Evolutionary conservation across 2,797 vertebrate genomes (phyloP).

Genomic region (Acanthurus leucopareius): DNA sequence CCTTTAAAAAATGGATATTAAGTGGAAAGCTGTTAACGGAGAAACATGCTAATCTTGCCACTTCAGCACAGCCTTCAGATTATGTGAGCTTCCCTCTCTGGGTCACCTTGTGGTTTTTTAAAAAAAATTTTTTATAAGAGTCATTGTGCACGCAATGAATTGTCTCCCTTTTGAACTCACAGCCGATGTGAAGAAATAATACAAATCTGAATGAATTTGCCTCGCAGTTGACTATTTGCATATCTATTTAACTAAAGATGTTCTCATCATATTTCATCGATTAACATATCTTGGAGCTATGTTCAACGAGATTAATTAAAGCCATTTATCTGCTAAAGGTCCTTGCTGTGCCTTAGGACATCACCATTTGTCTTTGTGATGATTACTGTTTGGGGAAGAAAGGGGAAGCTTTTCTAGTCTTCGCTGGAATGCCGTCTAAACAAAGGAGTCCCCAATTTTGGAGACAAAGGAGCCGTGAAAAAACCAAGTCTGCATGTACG

Average conservation of each 20-base stretch:
- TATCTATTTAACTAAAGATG: slow-evolving; percentile 66
- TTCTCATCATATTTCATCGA: slow-evolving; percentile 73
- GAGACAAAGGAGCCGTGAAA: slow-evolving; percentile 69
- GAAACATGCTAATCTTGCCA: slow-evolving; percentile 10
- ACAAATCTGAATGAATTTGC: slow-evolving; percentile 74
- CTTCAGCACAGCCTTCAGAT: slow-evolving; percentile 39
- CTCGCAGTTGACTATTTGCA: slow-evolving; percentile 80
- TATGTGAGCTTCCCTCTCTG: slow-evolving; percentile 11
- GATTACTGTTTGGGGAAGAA: slow-evolving; percentile 57
- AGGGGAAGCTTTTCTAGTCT: slow-evolving; percentile 26
- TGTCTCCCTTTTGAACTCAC: slow-evolving; percentile 51
- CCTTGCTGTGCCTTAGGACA: slow-evolving; percentile 62
- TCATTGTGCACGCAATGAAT: slow-evolving; percentile 7
- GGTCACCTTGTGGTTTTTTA: slow-evolving; percentile 56
- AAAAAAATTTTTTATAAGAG: too few relatives aligned
- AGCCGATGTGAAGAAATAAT: slow-evolving; percentile 34
- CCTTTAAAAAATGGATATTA: slow-evolving; percentile 54
- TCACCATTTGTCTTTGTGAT: slow-evolving; percentile 74
- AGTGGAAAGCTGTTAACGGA: slow-evolving; percentile 23
- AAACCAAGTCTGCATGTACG: slow-evolving; percentile 21
- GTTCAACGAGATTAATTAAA: slow-evolving; percentile 74
- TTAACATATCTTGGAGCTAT: slow-evolving; percentile 56
- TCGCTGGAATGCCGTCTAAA: slow-evolving; percentile 40
- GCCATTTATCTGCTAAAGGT: slow-evolving; percentile 72
- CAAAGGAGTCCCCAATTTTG: slow-evolving; percentile 45